Conservation (phyloP, 2,888 invertebrate species). For the Hirtodrosophila histrioides region DNA sequence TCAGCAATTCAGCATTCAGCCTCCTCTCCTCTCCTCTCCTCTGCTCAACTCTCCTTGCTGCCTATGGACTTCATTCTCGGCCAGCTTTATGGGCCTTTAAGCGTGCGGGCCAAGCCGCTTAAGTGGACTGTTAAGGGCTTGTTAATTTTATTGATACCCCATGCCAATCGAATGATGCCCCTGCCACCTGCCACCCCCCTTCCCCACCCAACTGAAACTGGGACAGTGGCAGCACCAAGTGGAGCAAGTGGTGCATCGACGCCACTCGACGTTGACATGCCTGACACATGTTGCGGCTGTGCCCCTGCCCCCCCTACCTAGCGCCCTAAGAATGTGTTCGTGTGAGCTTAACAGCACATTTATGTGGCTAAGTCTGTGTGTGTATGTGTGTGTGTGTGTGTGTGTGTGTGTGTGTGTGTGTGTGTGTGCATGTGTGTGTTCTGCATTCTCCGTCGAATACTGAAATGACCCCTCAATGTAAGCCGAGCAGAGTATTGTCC, state of each 20-base stretch:
- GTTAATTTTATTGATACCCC: conserved; percentile 66
- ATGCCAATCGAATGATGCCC: conserved; percentile 38
- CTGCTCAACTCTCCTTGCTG: background rate
- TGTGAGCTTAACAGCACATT: conserved; percentile 5
- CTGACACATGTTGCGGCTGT: conserved; percentile 50
- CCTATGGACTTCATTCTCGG: background rate
- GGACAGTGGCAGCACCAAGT: conserved; percentile 6
- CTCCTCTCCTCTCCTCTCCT: too few species aligned
- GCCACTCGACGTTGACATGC: conserved; percentile 42
- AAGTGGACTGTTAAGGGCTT: conserved; percentile 64
- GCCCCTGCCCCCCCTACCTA: background rate
- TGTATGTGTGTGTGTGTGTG: too few species aligned
- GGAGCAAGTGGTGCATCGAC: conserved; percentile 33
- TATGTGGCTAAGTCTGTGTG: background rate
- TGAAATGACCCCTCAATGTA: conserved; percentile 1
- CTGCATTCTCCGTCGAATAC: too few species aligned
- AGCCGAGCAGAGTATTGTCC: background rate
- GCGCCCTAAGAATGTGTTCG: conserved; percentile 14
- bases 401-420: too few species aligned
- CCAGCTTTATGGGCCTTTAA: conserved; percentile 57
- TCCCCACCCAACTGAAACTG: too few species aligned
- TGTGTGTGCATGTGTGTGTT: too few species aligned
- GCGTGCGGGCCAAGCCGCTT: conserved; percentile 47
- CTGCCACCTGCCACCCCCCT: background rate
- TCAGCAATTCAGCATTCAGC: background rate